phyloP scores from a whole-genome alignment of 1,140 invertebrate species.

The Campoletis sonorensis region DNA sequence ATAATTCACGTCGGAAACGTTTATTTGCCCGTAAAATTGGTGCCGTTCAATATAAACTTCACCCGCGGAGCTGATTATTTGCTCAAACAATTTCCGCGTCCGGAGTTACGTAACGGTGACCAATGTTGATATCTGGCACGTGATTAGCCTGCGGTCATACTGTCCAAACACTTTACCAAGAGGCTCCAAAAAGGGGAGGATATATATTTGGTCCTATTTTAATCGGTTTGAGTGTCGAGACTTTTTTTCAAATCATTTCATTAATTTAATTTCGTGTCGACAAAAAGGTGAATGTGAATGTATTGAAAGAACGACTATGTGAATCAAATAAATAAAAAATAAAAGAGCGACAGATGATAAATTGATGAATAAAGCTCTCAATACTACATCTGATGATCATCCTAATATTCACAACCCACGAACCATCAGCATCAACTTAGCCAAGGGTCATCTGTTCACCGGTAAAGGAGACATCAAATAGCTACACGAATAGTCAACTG shows the following conservation, averaged over 20 bases:
- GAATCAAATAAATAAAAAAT: too few relatives aligned
- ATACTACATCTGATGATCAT: too few relatives aligned
- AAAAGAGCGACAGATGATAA: too few relatives aligned
- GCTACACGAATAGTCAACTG: not conserved
- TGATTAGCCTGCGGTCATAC: constrained; percentile 28
- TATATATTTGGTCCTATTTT: not conserved
- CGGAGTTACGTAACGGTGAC: constrained; percentile 17
- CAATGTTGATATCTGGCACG: constrained; percentile 43
- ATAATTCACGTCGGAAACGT: constrained; percentile 56
- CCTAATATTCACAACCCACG: too few relatives aligned
- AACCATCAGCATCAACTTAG: too few relatives aligned
- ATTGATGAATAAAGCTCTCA: too few relatives aligned
- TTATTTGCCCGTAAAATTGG: constrained; percentile 69
- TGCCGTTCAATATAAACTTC: constrained; percentile 47
- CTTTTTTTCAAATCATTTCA: not conserved
- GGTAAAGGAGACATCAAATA: not conserved
- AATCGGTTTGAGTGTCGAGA: not conserved
- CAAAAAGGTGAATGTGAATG: too few relatives aligned
- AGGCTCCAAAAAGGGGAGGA: not conserved
- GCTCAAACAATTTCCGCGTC: constrained; percentile 64
- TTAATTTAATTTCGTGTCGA: not conserved
- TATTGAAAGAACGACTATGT: too few relatives aligned
- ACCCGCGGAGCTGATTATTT: constrained; percentile 61
- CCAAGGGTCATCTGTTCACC: not conserved
- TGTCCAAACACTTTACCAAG: not conserved